phyloP scores from a whole-genome alignment of 2,113 vertebrate species.

The Nesogale talazaci region DNA sequence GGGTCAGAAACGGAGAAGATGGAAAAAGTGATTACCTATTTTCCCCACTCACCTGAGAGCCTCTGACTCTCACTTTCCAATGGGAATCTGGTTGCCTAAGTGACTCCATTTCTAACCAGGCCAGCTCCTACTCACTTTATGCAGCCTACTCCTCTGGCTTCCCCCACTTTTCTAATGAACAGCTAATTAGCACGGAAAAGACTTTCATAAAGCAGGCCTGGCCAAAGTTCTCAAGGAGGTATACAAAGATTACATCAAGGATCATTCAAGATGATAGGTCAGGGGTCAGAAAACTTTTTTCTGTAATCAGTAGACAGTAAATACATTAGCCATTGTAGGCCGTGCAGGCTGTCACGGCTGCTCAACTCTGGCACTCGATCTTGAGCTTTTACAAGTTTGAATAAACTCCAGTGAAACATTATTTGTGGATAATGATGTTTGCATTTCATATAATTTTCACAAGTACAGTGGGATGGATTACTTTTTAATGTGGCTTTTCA shows the following conservation, averaged over 20 bases:
- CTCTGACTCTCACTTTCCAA: slow-evolving; percentile 30
- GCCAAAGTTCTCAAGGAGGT: slow-evolving; percentile 41
- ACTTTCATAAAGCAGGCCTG: slow-evolving; percentile 13
- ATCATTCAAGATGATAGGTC: slow-evolving; percentile 37
- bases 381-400: not conserved
- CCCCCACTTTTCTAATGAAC: slow-evolving; percentile 42
- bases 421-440: slow-evolving; percentile 22
- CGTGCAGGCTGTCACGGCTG: not conserved
- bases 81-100: slow-evolving; percentile 47
- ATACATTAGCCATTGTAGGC: not conserved
- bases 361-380: not conserved
- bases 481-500: not conserved
- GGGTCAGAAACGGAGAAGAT: slow-evolving; percentile 13
- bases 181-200: slow-evolving; percentile 52
- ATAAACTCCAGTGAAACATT: slow-evolving; percentile 47
- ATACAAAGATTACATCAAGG: slow-evolving; percentile 32
- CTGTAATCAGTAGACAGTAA: slow-evolving; percentile 2
- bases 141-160: not conserved
- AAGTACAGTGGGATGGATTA: not conserved
- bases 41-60: not conserved
- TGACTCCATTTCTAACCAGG: slow-evolving; percentile 45
- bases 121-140: slow-evolving; percentile 2
- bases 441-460: slow-evolving; percentile 37
- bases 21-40: not conserved
- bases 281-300: slow-evolving; percentile 27